Base-by-base conservation (phyloP, 1,140 invertebrate species). In the Argopecten irradians region DNA sequence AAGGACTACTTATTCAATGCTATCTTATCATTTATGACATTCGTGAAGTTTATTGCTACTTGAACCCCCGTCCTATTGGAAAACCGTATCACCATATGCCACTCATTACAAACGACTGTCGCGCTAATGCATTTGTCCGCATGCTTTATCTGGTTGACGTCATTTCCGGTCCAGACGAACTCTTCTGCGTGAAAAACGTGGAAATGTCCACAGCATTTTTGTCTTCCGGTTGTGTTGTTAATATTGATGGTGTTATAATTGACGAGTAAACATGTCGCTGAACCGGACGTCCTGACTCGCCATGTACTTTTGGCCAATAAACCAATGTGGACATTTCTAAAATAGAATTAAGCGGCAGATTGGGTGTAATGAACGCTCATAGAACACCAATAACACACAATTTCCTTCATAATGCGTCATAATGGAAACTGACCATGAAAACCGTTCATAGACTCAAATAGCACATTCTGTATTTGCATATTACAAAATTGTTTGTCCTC, bases 11-110 rank as follows among this genome's bases (percentile, higher is more conserved):
- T n/a, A 28, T 71, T 71, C 13, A 8, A n/a, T 28, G 55, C n/a
- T 71, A 71, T 71, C 55, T n/a, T 71, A 71, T 71, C 55, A 71
- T 71, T 71, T 71, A 71, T 71, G n/a, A 28, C 55, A 71, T 71
- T 71, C 55, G n/a, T 71, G 55, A 71, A 28, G 22, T 71, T 28
- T 71, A 71, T 71, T 71, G 55, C 55, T 71, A 7, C 22, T 28
- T 71, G 55, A 71, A 71, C n/a, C 55, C 28, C 5, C 22, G 22
- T 71, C 19, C 43, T 46, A 5, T n/a, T n/a, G 36, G 36, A 8
- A 13, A 5, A 39, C 5, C 13, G 43, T 46, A 71, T n/a, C n/a
- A 11, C 55, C 55, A 71, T 28, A 28, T 71, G 55, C 55, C 55
- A 71, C 22, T n/a, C 55, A 28, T n/a, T 71, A n/a, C 28, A 28